These are phyloP conservation scores for Drosophila eohydei DNA, from an alignment of 2,888 invertebrate genomes.

Conservation along the genomic window DNA sequence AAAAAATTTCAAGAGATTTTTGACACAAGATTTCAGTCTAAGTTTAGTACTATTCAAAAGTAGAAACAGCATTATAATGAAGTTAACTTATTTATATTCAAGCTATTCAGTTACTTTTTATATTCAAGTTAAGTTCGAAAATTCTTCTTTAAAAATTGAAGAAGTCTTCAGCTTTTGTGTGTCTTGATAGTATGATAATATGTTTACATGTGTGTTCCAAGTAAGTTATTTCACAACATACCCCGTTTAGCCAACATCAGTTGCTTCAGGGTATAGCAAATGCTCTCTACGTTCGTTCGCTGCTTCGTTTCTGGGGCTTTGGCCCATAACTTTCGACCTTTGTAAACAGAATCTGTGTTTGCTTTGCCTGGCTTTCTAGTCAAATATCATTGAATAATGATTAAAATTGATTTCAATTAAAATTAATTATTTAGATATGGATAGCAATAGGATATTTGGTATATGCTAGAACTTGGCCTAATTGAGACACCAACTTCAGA, in stretches of 20 bases:
- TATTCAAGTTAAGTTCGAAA: too few species aligned
- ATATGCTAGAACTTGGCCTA: neutral
- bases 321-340: neutral
- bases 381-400: slow-evolving; percentile 1
- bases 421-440: slow-evolving; percentile 6
- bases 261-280: neutral
- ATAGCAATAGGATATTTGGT: slow-evolving; percentile 2
- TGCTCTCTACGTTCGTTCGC: too few species aligned
- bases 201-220: too few species aligned
- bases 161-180: too few species aligned
- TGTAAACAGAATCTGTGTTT: neutral
- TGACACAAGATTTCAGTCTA: too few species aligned
- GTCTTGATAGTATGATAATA: too few species aligned
- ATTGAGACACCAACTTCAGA: slow-evolving; percentile 1
- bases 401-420: slow-evolving; percentile 3
- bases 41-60: too few species aligned
- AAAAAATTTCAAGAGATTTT: too few species aligned
- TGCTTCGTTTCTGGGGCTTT: neutral
- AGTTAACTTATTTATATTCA: too few species aligned
- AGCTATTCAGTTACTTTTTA: too few species aligned
- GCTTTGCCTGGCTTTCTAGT: neutral
- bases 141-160: too few species aligned
- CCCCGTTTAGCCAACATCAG: neutral
- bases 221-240: neutral
- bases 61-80: too few species aligned